Base-by-base conservation (phyloP, 2,888 invertebrate genomes). In the Aleiodes leptofemur region DNA sequence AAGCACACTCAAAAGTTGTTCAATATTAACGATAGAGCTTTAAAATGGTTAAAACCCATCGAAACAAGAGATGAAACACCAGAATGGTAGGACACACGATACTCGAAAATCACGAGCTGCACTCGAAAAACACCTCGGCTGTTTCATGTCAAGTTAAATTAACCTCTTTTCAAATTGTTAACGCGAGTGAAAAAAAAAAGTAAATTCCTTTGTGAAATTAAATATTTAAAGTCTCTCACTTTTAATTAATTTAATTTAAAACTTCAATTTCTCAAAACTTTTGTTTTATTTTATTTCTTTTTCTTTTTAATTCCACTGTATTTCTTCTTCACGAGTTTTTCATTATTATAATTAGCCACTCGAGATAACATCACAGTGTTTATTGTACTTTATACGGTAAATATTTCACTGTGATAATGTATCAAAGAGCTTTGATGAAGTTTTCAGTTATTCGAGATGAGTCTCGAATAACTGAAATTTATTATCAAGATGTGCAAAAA, bases 171-270 rank as follows among this genome's bases (percentile, higher is more conserved):
- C 1, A 34, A 29, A 53, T 9, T 8, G 16, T 14, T 14, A 53
- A n/a, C 68, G 11, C 68, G 11, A 23, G 31, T 5, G n/a, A 51
- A 50, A 34, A 31, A 31, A 31, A 31, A 34, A 34, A 4, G 34
- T 6, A 6, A 68, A 68, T 51, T n/a, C 68, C 68, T 68, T 68
- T 68, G 68, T 68, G 68, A 51, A 68, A 68, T 68, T 53, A 34
- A 68, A 51, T 51, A 68, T 68, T 68, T 29, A 59, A 13, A 31
- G n/a, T 29, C 50, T 48, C 43, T 23, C 16, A 43, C 29, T 16
- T 48, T 51, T 68, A 68, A 68, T 68, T 50, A 68, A 51, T 31
- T 51, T 68, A 68, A 50, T 68, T 68, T 68, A 31, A 31, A 50
- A 51, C 31, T 48, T 23, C 50, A 48, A 57, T 57, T 72, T 72